Conservation (phyloP, 2,797 vertebrate genomes). For the Chloroceryle inda region DNA sequence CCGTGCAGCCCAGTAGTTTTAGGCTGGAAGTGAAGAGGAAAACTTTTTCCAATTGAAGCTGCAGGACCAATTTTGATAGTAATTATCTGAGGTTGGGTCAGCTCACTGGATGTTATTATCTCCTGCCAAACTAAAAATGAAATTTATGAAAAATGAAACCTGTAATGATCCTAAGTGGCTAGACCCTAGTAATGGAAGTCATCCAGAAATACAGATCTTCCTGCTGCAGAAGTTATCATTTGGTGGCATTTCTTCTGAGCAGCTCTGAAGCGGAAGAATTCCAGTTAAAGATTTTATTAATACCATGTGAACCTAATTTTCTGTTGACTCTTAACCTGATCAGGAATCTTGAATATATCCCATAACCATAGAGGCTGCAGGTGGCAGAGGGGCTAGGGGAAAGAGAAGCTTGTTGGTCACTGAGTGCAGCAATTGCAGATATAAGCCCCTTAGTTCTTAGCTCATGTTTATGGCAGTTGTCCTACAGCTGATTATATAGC, state of each 20-base stretch:
- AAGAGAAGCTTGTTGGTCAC: accelerated
- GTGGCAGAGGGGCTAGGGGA: not conserved
- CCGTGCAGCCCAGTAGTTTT: constrained; percentile 7
- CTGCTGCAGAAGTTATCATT: not conserved
- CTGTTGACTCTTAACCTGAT: not conserved
- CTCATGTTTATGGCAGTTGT: accelerated
- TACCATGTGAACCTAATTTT: not conserved
- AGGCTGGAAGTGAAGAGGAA: not conserved
- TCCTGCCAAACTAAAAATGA: constrained; percentile 48
- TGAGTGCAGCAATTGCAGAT: accelerated
- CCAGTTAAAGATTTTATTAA: not conserved
- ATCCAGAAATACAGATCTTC: not conserved
- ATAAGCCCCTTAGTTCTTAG: not conserved
- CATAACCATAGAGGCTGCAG: not conserved
- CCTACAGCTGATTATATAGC: not conserved
- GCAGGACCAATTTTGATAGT: constrained; percentile 51
- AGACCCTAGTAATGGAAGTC: constrained; percentile 6
- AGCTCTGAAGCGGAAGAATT: not conserved
- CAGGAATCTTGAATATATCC: not conserved
- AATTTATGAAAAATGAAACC: constrained; percentile 54
- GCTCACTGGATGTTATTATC: constrained; percentile 61
- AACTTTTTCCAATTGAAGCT: constrained; percentile 19
- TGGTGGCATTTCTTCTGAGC: not conserved
- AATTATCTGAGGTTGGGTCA: constrained; percentile 63
- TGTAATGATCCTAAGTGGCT: constrained; percentile 21